phyloP scores from a whole-genome alignment of 2,113 vertebrate genomes.

The Phalacrocorax brasilianus region DNA sequence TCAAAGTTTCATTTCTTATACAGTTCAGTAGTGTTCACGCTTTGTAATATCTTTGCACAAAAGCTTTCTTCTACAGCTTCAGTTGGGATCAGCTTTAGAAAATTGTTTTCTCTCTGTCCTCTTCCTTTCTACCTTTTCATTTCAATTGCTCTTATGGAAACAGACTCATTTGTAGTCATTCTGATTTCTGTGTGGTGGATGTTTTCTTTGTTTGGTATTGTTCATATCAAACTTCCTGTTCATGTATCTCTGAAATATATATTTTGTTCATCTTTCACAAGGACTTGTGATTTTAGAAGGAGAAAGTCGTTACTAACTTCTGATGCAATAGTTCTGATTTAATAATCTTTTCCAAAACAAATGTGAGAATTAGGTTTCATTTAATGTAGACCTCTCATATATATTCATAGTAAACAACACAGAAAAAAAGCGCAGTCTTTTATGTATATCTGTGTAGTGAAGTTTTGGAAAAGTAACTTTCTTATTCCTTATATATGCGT shows the following conservation, averaged over 20 bases:
- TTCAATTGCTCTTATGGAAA: neutral
- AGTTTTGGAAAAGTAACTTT: neutral
- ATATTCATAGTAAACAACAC: neutral
- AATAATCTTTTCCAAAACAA: neutral
- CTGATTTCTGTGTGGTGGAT: neutral
- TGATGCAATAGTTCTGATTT: too few relatives aligned
- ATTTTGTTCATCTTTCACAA: neutral
- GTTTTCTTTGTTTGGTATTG: neutral
- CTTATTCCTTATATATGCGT: neutral
- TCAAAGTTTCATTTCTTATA: neutral
- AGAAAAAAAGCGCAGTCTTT: neutral
- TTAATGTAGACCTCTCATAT: neutral
- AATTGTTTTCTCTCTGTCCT: neutral
- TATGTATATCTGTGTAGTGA: neutral
- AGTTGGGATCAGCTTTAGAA: neutral
- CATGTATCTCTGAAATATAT: neutral
- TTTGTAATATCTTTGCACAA: neutral
- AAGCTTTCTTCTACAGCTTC: neutral
- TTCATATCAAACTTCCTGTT: neutral
- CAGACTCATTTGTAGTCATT: neutral
- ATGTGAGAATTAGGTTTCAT: neutral
- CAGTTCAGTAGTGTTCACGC: neutral
- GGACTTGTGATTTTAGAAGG: neutral
- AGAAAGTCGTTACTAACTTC: neutral
- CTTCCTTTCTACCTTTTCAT: neutral